phyloP scores from a whole-genome alignment of 2,888 invertebrate genomes.

The Hydrotaea cyrtoneurina region DNA sequence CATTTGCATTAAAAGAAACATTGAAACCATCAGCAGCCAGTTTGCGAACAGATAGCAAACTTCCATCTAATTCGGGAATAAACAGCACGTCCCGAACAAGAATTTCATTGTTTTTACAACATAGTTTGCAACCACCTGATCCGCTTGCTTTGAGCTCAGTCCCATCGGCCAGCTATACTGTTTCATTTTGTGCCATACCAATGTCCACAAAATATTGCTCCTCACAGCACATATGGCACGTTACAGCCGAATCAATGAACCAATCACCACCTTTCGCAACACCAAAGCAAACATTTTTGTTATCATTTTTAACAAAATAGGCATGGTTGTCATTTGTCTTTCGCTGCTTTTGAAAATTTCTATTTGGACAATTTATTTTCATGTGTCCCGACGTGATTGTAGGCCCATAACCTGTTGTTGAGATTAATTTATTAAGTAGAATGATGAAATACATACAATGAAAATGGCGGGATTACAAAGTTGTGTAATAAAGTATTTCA shows the following conservation, averaged over 20 bases:
- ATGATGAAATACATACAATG: too few species aligned
- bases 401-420: too few species aligned
- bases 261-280: slow-evolving; percentile 5
- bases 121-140: slow-evolving; percentile 10
- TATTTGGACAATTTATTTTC: slow-evolving; percentile 16
- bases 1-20: slow-evolving; percentile 16
- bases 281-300: slow-evolving; percentile 22
- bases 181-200: slow-evolving; percentile 2
- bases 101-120: slow-evolving; percentile 9
- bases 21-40: slow-evolving; percentile 4
- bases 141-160: slow-evolving; percentile 20
- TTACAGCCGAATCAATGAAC: slow-evolving; percentile 38
- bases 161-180: slow-evolving; percentile 35
- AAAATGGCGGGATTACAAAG: too few species aligned
- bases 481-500: too few species aligned
- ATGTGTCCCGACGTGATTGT: neutral
- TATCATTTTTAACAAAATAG: neutral
- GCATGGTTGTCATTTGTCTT: slow-evolving; percentile 5
- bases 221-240: slow-evolving; percentile 41
- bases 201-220: slow-evolving; percentile 26
- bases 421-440: too few species aligned
- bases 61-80: slow-evolving; percentile 26
- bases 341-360: neutral
- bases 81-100: slow-evolving; percentile 1
- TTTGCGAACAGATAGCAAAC: slow-evolving; percentile 29